Base-by-base conservation (phyloP, 1,140 invertebrate genomes). In the Sipha flava region DNA sequence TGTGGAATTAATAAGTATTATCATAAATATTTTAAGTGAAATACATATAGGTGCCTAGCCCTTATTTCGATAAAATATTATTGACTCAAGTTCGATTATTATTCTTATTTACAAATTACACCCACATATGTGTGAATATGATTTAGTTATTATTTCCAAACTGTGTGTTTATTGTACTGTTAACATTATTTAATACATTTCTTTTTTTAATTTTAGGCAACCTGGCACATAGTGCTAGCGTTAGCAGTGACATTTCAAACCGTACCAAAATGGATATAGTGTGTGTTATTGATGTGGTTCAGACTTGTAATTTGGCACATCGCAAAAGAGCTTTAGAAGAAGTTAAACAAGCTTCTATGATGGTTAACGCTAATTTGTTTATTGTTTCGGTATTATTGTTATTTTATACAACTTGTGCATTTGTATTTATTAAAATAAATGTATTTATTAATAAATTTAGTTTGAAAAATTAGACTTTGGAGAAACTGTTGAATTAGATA, bases 391-490 rank as follows among this genome's bases (percentile, higher is more conserved):
- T 95, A 87, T 82, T 73, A 79, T 72, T 79, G 14, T 80, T 81
- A 49, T 81, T 47, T 57, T 49, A 29, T 23, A 49, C 7, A 5
- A 59, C n/a, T 73, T 54, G 9, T 47, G n/a, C 4, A 47, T 29
- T 12, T 21, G 9, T 18, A 23, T 40, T 37, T 40, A 16, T 23
- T 66, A 14, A 43, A 40, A 23, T 66, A 5, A 59, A 26, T 77
- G 47, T 68, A 37, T 82, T 81, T 72, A 54, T 79, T 31, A 52
- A 81, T 59, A 70, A 81, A 88, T 89, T 47, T 85, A 94, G 92
- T 95, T 94, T 88, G 92, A 94, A 83, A 94, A 94, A 84, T 85
- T 95, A 45, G 93, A 95, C 86, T 94, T 94, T 87, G 93, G 93
- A 3, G 93, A 95, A 86, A 91, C 92, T 75, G 94, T 93, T 86